Evolutionary conservation across 2,797 vertebrate species (phyloP), one percentile per base, ranked within the genome.

Genomic region (Fundulus diaphanus): DNA sequence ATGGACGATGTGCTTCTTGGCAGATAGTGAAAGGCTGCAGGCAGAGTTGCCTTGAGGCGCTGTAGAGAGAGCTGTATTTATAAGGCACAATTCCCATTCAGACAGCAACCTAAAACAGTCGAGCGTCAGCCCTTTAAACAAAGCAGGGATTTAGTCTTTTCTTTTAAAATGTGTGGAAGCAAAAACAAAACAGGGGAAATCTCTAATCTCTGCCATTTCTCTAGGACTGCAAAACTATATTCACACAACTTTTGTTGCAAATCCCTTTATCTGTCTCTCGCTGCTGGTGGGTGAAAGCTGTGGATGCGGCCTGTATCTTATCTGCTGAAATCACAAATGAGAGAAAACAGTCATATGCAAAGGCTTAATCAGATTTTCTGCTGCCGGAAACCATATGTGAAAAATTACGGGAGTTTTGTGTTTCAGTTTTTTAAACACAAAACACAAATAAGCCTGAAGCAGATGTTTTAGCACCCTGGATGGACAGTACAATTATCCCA

Each of bases 101-200:
- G 42, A 59, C n/a, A 22, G 22, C 42, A 48, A 76, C 31, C 51
- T 68, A 46, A 40, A n/a, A 37, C 46, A 74, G 49, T 24, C 24
- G 61, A 70, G 63, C 63, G 24, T 74, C 49, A 67, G 40, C 73
- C 27, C 11, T 24, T 74, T 70, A 27, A 70, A 63, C 42, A 76
- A 72, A 68, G 70, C 35, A 67, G 29, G 56, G 68, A 63, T 76
- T 76, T 70, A 51, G 33, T 70, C 33, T 49, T 24, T 20, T 63
- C 20, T 44, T 61, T 11, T 24, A 5, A 51, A n/a, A 61, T 35
- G 57, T 63, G 68, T 42, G 56, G 15, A 29, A 22, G 40, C 29
- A 59, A 29, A 57, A 29, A 35, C 42, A 7, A 40, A 54, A 66
- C 31, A 56, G 46, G 40, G 40, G 11, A 67, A 68, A 40, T 68